Percentiles rank a stretch among this genome's conserved stretches.
These are phyloP conservation scores for Notarius quadriscutis DNA, from an alignment of 2,113 vertebrate species.

Conservation along the genomic window DNA sequence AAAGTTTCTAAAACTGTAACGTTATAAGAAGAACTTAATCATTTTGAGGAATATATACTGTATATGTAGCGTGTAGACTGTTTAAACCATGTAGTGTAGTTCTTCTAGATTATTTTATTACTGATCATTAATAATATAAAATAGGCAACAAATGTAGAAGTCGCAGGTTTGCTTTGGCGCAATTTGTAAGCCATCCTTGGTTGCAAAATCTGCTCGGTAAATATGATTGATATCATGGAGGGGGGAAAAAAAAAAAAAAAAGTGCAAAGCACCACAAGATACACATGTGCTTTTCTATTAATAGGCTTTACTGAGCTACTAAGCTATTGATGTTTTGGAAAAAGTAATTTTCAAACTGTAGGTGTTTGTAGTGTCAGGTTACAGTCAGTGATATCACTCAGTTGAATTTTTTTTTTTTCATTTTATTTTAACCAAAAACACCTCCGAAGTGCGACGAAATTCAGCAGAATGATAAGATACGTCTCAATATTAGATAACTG, in stretches of 20 bases:
- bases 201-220: not conserved
- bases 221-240: not conserved
- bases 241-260: not conserved
- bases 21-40: not conserved
- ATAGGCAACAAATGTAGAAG: not conserved
- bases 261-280: not conserved
- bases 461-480: not conserved
- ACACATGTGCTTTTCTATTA: not conserved
- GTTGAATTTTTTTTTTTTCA: not conserved
- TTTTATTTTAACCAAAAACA: slow-evolving; percentile 13
- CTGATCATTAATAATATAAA: not conserved
- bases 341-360: slow-evolving; percentile 15
- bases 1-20: not conserved
- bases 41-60: not conserved
- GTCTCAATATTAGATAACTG: not conserved
- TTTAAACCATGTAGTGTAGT: not conserved
- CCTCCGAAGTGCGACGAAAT: not conserved
- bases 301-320: not conserved
- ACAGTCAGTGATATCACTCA: slow-evolving; percentile 34
- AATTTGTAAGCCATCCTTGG: too few species aligned
- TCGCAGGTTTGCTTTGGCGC: not conserved
- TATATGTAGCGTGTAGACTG: not conserved
- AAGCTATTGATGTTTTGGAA: slow-evolving; percentile 43
- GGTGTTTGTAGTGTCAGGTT: slow-evolving; percentile 9
- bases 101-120: not conserved